Conservation (phyloP, 1,140 invertebrate genomes). For the Euura saliciscinereae region DNA sequence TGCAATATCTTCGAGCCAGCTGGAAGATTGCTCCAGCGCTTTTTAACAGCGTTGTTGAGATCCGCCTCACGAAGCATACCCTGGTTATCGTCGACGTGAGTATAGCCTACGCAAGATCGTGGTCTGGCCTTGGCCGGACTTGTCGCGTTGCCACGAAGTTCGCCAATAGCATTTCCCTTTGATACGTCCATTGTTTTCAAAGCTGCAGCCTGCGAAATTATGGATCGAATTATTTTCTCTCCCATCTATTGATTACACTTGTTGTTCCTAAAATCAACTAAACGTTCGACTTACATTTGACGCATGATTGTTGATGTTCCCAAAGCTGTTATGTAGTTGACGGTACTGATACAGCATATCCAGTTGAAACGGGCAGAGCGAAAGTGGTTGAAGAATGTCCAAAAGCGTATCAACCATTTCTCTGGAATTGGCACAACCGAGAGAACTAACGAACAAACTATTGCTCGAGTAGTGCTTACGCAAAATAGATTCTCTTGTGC, state of each 20-base stretch:
- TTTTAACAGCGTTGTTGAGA: conserved; percentile 64
- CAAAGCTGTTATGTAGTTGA: conserved; percentile 77
- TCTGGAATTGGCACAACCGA: conserved; percentile 67
- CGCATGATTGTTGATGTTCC: conserved; percentile 66
- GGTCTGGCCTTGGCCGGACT: conserved; percentile 66
- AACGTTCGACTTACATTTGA: conserved; percentile 52
- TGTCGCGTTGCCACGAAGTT: conserved; percentile 51
- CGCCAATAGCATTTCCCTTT: conserved; percentile 59
- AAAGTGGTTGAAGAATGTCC: conserved; percentile 75
- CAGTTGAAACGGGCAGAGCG: conserved; percentile 78
- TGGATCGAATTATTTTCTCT: conserved; percentile 53
- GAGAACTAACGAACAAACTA: conserved; percentile 73
- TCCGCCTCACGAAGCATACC: conserved; percentile 62
- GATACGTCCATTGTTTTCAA: conserved; percentile 42
- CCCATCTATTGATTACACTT: conserved; percentile 60
- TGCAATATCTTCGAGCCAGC: conserved; percentile 71
- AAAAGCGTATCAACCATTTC: conserved; percentile 75
- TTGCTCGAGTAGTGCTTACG: conserved; percentile 79
- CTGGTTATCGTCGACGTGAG: conserved; percentile 54
- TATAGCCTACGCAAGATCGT: conserved; percentile 68
- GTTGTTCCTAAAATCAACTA: conserved; percentile 38
- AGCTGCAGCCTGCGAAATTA: conserved; percentile 28
- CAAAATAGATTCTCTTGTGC: conserved; percentile 81
- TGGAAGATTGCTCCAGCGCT: conserved; percentile 73
- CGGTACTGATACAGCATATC: conserved; percentile 82